A percentile compares a stretch with the other conserved stretches of the same genome.
Evolutionary conservation across 2,888 invertebrate genomes (phyloP).

Genomic region (Tenthredo notha): DNA sequence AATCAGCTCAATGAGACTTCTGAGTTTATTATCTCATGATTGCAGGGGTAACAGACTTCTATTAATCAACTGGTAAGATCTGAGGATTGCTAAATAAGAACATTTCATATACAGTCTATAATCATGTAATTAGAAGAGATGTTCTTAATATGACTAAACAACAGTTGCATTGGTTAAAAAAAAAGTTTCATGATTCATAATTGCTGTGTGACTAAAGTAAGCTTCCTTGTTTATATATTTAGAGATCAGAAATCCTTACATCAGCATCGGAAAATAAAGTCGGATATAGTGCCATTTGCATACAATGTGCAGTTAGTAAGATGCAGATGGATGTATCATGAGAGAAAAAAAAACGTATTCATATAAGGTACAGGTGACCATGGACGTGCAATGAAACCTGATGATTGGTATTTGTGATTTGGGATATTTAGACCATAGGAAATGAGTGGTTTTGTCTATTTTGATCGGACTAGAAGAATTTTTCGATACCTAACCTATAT

Average conservation of each 20-base stretch:
- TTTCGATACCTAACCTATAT: constrained; percentile 19
- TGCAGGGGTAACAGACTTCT: neutral
- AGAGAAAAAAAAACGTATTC: neutral
- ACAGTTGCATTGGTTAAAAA: neutral
- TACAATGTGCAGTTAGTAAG: neutral
- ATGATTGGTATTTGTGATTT: neutral
- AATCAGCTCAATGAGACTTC: neutral
- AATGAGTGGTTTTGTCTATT: neutral
- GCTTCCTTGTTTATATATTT: neutral
- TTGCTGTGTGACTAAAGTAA: neutral
- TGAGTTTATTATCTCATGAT: neutral
- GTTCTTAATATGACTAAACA: neutral
- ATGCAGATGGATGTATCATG: neutral
- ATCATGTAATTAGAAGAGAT: neutral
- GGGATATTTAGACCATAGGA: neutral
- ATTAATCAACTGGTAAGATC: neutral
- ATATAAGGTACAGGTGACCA: neutral
- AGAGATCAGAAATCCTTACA: neutral
- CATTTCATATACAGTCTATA: neutral
- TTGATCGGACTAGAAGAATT: neutral
- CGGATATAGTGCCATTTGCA: neutral
- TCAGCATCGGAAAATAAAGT: neutral
- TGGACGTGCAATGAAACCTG: neutral
- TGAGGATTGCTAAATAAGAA: neutral
- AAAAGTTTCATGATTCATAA: neutral